Evolutionary conservation across 2,888 invertebrate genomes (phyloP).

Genomic region (Athalia circularis): DNA sequence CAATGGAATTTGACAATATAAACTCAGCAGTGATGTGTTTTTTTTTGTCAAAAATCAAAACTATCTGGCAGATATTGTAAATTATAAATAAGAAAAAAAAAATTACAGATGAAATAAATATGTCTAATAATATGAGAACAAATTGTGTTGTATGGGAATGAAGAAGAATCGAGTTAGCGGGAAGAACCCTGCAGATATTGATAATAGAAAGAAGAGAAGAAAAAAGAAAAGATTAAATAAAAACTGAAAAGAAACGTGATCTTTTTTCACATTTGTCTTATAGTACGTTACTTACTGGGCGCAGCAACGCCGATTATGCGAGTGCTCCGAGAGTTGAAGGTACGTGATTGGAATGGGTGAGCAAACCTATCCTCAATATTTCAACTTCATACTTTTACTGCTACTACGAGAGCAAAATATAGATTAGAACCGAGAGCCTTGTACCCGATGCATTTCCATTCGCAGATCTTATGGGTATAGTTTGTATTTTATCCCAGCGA

Average conservation of each 20-base stretch:
- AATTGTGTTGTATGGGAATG: too few species aligned
- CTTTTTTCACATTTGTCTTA: constrained; percentile 41
- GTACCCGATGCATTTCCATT: constrained; percentile 64
- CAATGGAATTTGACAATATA: not conserved
- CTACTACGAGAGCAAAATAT: constrained; percentile 56
- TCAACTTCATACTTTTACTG: constrained; percentile 58
- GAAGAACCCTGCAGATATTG: constrained; percentile 32
- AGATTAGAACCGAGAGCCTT: constrained; percentile 55
- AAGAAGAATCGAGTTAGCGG: constrained; percentile 21
- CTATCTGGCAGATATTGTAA: too few species aligned
- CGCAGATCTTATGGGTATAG: constrained; percentile 41
- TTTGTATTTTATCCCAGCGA: not conserved
- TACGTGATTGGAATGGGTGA: constrained; percentile 54
- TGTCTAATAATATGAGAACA: too few species aligned
- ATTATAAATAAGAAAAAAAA: too few species aligned
- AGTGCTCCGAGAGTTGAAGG: constrained; percentile 47
- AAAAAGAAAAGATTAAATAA: constrained; percentile 1
- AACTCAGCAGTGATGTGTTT: too few species aligned
- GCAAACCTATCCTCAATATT: constrained; percentile 51
- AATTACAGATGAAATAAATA: too few species aligned
- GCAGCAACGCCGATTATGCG: constrained; percentile 48
- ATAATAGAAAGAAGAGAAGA: not conserved
- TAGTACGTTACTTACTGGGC: constrained; percentile 28
- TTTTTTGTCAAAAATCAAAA: too few species aligned
- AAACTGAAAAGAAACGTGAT: not conserved